These are phyloP conservation scores for Ichneumoninae sp. DNA, from an alignment of 2,888 invertebrate species.

Conservation along the genomic window DNA sequence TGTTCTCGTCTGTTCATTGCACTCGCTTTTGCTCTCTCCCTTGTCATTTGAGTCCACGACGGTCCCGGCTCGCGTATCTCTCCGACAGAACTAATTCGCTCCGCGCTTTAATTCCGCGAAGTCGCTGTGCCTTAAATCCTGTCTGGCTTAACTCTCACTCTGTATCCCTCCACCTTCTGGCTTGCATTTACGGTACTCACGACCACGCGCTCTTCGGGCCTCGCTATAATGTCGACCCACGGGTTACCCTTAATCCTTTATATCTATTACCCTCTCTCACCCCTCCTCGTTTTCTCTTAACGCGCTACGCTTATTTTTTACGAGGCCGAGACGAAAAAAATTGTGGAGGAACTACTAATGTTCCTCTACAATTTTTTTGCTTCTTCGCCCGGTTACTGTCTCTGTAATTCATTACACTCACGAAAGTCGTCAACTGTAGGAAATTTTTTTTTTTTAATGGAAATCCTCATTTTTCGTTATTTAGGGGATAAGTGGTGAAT, in stretches of 20 bases:
- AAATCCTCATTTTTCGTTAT: no score
- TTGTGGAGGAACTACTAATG: no score
- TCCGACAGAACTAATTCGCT: conserved; percentile 24
- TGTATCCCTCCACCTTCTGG: conserved; percentile 18
- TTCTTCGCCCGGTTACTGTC: not conserved
- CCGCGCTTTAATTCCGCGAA: conserved; percentile 24
- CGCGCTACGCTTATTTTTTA: conserved; percentile 4
- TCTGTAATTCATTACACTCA: not conserved
- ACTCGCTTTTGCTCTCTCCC: not conserved
- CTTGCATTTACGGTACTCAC: not conserved
- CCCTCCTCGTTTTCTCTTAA: not conserved
- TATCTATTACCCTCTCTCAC: conserved; percentile 25
- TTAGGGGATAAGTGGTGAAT: no score
- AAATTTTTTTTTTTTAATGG: not conserved
- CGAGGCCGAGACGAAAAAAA: conserved; percentile 23
- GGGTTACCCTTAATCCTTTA: conserved; percentile 36
- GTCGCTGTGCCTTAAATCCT: conserved; percentile 35
- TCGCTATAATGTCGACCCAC: conserved; percentile 22
- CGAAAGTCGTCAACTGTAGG: not conserved
- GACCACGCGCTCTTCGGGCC: not conserved
- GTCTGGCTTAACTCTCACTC: conserved; percentile 17
- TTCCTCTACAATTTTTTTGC: not conserved
- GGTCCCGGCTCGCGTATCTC: conserved; percentile 4
- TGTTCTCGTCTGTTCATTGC: conserved; percentile 41
- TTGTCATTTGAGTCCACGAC: conserved; percentile 26